A percentile compares a stretch with the other conserved stretches of the same genome.
phyloP scores from a whole-genome alignment of 2,797 vertebrate species.

The Chrosomus eos region DNA sequence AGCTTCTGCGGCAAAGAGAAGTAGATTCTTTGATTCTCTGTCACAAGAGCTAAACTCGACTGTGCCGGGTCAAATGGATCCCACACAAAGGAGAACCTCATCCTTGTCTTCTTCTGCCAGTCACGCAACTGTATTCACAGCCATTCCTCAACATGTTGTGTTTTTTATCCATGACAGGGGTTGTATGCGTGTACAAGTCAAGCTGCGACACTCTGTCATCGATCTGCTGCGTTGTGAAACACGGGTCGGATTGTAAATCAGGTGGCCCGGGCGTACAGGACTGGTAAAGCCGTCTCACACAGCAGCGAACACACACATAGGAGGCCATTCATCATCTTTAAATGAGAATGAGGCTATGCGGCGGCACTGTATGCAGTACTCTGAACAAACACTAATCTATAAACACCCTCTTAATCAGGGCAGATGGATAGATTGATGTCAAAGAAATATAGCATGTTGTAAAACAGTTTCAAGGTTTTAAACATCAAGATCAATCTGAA shows the following conservation, averaged over 20 bases:
- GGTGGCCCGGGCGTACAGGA: background rate
- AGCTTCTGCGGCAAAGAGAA: conserved; percentile 1
- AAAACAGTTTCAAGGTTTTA: conserved; percentile 23
- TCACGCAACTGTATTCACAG: conserved; percentile 7
- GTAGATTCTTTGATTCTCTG: conserved; percentile 19
- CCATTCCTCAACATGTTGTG: background rate
- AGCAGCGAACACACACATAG: background rate
- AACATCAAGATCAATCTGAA: conserved; percentile 15
- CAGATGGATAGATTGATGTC: conserved; percentile 17
- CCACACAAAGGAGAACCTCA: background rate
- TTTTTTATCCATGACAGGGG: conserved; percentile 4
- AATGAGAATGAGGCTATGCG: background rate
- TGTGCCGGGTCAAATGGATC: background rate
- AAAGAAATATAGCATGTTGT: conserved; percentile 28
- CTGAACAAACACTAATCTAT: conserved; percentile 47
- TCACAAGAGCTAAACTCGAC: conserved; percentile 31
- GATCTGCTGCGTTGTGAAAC: conserved; percentile 12
- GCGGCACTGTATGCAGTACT: background rate
- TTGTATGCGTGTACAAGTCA: background rate
- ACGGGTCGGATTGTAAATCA: conserved; percentile 13
- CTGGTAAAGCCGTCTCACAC: conserved; percentile 13
- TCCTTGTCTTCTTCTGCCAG: conserved; percentile 11
- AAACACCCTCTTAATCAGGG: conserved; percentile 37
- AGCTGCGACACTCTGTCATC: background rate
- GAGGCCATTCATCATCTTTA: conserved; percentile 43